Conservation (phyloP, 2,113 vertebrate species). For the Neodontobutis hainanensis region DNA sequence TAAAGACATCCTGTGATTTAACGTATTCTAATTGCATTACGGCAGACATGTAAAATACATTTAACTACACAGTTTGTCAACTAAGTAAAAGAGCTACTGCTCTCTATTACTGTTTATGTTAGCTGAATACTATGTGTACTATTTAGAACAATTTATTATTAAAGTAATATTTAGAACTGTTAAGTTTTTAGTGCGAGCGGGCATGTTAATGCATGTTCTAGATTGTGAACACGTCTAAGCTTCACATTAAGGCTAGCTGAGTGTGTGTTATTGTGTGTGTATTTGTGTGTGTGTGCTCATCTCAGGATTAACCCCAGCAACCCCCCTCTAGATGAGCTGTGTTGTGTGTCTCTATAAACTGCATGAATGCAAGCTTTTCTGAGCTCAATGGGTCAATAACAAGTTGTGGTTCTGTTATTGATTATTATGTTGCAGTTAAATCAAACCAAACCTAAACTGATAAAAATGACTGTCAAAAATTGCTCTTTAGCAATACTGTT, state of each 20-base stretch:
- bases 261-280: slow-evolving; percentile 13
- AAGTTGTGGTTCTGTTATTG: not conserved
- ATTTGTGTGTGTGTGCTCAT: slow-evolving; percentile 35
- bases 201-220: not conserved
- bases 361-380: not conserved
- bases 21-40: too few species aligned
- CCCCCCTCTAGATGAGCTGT: slow-evolving; percentile 38
- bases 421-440: not conserved
- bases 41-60: too few species aligned
- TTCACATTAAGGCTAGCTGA: slow-evolving; percentile 47
- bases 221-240: slow-evolving; percentile 14
- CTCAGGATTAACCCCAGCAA: slow-evolving; percentile 59
- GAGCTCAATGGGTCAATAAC: not conserved
- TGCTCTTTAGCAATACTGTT: too few species aligned
- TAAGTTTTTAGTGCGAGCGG: not conserved
- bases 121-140: too few species aligned
- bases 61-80: too few species aligned
- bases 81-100: too few species aligned
- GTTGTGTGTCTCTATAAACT: slow-evolving; percentile 1
- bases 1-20: too few species aligned
- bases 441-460: slow-evolving; percentile 5
- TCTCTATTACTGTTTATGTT: too few species aligned
- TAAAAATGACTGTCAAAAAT: not conserved
- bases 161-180: too few species aligned
- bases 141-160: too few species aligned